Base-by-base conservation (phyloP, 2,113 vertebrate genomes). In the Oncorhynchus clarkii region DNA sequence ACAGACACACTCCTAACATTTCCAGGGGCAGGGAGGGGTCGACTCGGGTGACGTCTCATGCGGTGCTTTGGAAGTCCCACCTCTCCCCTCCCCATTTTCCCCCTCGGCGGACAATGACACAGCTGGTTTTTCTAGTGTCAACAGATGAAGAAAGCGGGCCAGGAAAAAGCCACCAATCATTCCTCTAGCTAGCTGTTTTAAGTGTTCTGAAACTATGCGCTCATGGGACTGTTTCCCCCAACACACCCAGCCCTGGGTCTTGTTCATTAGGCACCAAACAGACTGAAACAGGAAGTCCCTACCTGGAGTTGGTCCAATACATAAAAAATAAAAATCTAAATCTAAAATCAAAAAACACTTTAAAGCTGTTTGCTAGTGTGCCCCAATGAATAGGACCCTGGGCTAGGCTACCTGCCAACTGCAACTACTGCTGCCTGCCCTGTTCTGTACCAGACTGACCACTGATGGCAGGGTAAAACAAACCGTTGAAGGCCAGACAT, bases 101-200 rank as follows among this genome's bases (percentile, higher is more conserved):
- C 67, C 72, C 57, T 71, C 72, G 3, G 29, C 48, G 72, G 45
- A 78, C 71, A 67, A 72, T 78, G 84, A 82, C 86, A 84, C 90
- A 90, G 86, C 91, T 92, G 90, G 83, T 88, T 92, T 87, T 87
- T 81, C 77, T 1, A 69, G 79, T 84, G 86, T 76, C 59, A 8
- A 7, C 20, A 34, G 18, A 45, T 45, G 39, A 45, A 45, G 39
- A 45, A 62, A 22, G 65, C 72, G 76, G n/a, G 34, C 78, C 80
- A 79, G 65, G 57, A 66, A 78, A 54, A 77, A 76, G 81, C 82
- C 11, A 26, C 39, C 51, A 70, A 78, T 82, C 60, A 1, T 70
- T 77, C 82, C 59, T 75, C 16, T 54, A 18, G 75, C 45, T 57
- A 51, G 20, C 62, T 79, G 66, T 69, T 69, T 54, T 68, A 45